These are phyloP conservation scores for Chalcosyrphus nemorum DNA, from an alignment of 2,888 invertebrate genomes.

Conservation along the genomic window DNA sequence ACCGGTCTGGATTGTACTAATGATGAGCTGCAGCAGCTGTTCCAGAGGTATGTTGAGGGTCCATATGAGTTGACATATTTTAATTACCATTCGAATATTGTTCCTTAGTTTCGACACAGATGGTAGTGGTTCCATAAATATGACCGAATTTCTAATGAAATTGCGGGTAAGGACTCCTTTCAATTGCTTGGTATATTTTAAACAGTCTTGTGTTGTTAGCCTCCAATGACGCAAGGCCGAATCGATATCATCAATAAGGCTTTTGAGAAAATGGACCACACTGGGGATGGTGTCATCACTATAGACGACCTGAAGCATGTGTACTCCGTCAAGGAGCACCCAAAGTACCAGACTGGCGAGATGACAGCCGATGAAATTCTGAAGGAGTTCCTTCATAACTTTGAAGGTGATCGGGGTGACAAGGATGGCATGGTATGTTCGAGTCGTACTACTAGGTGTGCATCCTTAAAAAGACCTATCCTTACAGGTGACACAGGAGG, in stretches of 20 bases:
- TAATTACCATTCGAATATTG: background rate
- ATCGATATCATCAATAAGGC: slow-evolving; percentile 89
- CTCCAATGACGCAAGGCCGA: slow-evolving; percentile 90
- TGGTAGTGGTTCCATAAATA: slow-evolving; percentile 90
- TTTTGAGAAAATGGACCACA: slow-evolving; percentile 92
- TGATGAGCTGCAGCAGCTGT: slow-evolving; percentile 79
- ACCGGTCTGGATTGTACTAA: slow-evolving; percentile 88
- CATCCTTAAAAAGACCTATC: background rate
- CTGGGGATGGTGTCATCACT: slow-evolving; percentile 91
- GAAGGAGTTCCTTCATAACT: slow-evolving; percentile 90
- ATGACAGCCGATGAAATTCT: slow-evolving; percentile 91
- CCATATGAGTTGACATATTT: background rate
- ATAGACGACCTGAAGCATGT: slow-evolving; percentile 89
- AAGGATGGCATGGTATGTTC: slow-evolving; percentile 89
- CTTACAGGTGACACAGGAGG: slow-evolving; percentile 93
- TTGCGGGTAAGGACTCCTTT: slow-evolving; percentile 87
- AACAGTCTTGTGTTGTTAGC: slow-evolving; percentile 86
- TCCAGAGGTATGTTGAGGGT: slow-evolving; percentile 76
- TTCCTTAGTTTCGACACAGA: slow-evolving; percentile 89
- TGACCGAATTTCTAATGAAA: slow-evolving; percentile 93
- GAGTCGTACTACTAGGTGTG: background rate
- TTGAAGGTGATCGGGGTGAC: slow-evolving; percentile 86
- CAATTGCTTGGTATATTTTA: background rate
- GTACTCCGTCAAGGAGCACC: slow-evolving; percentile 91
- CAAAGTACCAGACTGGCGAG: slow-evolving; percentile 93